phyloP scores from a whole-genome alignment of 2,113 vertebrate species.

The Labrus mixtus region DNA sequence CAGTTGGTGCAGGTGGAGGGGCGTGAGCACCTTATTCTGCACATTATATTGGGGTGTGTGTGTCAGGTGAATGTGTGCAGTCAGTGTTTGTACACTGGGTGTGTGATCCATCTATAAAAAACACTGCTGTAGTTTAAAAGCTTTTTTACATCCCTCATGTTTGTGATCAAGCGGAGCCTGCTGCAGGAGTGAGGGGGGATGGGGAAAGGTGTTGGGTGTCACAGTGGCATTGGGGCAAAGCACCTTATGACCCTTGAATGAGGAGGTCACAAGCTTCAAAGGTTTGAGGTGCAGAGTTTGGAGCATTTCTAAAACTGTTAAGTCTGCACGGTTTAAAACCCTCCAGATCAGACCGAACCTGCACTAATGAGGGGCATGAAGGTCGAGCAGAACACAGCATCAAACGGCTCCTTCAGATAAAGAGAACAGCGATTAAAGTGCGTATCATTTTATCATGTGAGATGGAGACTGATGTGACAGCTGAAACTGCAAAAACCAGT shows the following conservation, averaged over 20 bases:
- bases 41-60: background rate
- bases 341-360: slow-evolving; percentile 23
- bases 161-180: background rate
- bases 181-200: slow-evolving; percentile 9
- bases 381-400: background rate
- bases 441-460: background rate
- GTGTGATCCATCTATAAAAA: slow-evolving; percentile 36
- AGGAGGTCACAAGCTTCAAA: slow-evolving; percentile 70
- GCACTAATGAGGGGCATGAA: slow-evolving; percentile 39
- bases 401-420: background rate
- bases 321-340: slow-evolving; percentile 23
- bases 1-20: slow-evolving; percentile 45
- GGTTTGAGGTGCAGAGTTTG: slow-evolving; percentile 23
- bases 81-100: slow-evolving; percentile 31
- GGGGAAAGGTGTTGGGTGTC: slow-evolving; percentile 54
- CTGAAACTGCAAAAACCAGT: slow-evolving; percentile 21
- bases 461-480: background rate
- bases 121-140: slow-evolving; percentile 20
- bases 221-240: slow-evolving; percentile 36
- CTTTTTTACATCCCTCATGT: slow-evolving; percentile 24
- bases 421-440: background rate
- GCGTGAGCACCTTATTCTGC: slow-evolving; percentile 13
- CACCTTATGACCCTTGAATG: slow-evolving; percentile 51
- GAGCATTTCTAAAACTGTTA: slow-evolving; percentile 33
- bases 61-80: background rate